phyloP scores from a whole-genome alignment of 2,888 invertebrate genomes.

The Chrysotoxum bicinctum region DNA sequence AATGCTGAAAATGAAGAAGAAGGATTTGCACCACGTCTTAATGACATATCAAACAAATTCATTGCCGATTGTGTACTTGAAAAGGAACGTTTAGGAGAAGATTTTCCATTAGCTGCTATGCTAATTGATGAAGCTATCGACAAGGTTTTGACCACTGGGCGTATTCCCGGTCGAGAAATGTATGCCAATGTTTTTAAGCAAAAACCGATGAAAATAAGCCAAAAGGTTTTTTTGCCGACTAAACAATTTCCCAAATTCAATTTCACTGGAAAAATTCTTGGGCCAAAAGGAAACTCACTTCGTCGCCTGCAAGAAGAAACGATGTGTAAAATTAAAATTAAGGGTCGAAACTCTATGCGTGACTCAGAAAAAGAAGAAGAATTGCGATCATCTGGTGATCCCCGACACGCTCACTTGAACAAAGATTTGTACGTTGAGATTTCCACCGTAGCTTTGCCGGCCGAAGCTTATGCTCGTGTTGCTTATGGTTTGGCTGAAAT shows the following conservation, averaged over 20 bases:
- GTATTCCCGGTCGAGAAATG: conserved; percentile 86
- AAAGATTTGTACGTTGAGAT: conserved; percentile 95
- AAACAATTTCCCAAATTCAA: conserved; percentile 89
- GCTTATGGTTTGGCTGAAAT: conserved; percentile 78
- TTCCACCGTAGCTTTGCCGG: conserved; percentile 91
- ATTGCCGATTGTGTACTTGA: conserved; percentile 78
- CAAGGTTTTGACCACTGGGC: conserved; percentile 87
- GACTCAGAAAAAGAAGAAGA: conserved; percentile 92
- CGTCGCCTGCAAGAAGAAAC: conserved; percentile 96
- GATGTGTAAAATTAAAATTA: conserved; percentile 96
- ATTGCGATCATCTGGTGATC: conserved; percentile 89
- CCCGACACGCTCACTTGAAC: conserved; percentile 92
- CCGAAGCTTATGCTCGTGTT: conserved; percentile 92
- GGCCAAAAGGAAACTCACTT: conserved; percentile 96
- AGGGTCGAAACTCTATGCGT: conserved; percentile 95
- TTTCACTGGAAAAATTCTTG: conserved; percentile 96
- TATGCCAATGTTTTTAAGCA: conserved; percentile 89
- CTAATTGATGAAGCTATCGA: conserved; percentile 84
- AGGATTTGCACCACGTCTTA: conserved; percentile 76
- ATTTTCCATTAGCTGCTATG: conserved; percentile 78
- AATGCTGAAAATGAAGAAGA: conserved; percentile 26
- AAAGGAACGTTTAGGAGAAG: conserved; percentile 75
- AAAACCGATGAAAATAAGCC: conserved; percentile 80
- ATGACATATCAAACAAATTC: conserved; percentile 79
- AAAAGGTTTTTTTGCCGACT: conserved; percentile 80